Conservation (phyloP, 2,888 invertebrate species). For the Eupeodes luniger region DNA sequence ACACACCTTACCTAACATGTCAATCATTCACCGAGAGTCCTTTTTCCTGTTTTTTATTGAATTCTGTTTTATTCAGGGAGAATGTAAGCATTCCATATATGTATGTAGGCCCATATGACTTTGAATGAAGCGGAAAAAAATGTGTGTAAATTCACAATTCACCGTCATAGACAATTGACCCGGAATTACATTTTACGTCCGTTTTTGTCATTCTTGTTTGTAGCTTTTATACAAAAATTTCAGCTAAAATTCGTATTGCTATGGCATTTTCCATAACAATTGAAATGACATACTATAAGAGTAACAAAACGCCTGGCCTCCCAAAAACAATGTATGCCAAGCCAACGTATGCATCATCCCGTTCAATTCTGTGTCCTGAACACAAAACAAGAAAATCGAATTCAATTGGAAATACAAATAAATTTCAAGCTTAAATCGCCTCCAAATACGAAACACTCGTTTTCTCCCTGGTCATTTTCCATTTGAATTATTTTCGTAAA, state of each 20-base stretch:
- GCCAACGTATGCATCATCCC: neutral
- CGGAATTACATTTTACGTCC: slow-evolving; percentile 50
- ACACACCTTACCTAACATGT: neutral
- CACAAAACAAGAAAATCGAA: slow-evolving; percentile 11
- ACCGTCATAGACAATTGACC: slow-evolving; percentile 67
- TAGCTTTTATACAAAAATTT: neutral
- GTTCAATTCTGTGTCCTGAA: neutral
- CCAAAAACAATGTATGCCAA: no score
- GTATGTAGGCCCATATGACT: neutral
- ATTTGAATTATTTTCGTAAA: slow-evolving; percentile 72
- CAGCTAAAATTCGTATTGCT: slow-evolving; percentile 29
- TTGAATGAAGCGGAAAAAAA: slow-evolving; percentile 41
- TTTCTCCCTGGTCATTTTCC: slow-evolving; percentile 42
- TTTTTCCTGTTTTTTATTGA: neutral
- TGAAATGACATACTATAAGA: slow-evolving; percentile 48
- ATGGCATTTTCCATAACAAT: slow-evolving; percentile 10
- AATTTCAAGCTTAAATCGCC: slow-evolving; percentile 53
- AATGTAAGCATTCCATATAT: neutral
- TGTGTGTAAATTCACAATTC: slow-evolving; percentile 51
- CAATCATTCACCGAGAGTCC: slow-evolving; percentile 37
- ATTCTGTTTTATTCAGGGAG: neutral
- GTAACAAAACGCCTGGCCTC: neutral
- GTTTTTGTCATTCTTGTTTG: slow-evolving; percentile 30
- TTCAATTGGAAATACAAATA: slow-evolving; percentile 54
- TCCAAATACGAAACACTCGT: neutral